Conservation (phyloP, 2,888 invertebrate genomes). For the Torymus tubicola region DNA sequence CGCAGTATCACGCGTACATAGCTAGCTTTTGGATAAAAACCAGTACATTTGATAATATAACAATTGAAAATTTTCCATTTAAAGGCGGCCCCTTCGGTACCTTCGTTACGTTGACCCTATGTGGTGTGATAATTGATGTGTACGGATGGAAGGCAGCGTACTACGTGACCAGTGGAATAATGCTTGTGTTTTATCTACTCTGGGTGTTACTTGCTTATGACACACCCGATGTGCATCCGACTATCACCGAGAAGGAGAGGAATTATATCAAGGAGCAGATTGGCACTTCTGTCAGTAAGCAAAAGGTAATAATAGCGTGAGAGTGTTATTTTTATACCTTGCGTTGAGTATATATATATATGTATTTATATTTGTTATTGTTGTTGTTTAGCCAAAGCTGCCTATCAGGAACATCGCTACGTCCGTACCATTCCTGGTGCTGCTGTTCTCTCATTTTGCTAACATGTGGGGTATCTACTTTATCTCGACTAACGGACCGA, state of each 20-base stretch:
- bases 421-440: conserved; percentile 84
- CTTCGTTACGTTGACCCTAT: conserved; percentile 83
- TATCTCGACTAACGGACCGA: conserved; percentile 87
- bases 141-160: conserved; percentile 85
- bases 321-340: background rate
- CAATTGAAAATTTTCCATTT: conserved; percentile 6
- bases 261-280: conserved; percentile 79
- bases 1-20: background rate
- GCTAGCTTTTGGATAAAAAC: background rate
- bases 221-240: conserved; percentile 81
- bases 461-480: conserved; percentile 90
- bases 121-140: conserved; percentile 81
- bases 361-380: no score
- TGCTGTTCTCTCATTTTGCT: conserved; percentile 84
- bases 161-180: conserved; percentile 81
- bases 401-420: conserved; percentile 81
- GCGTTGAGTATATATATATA: no score
- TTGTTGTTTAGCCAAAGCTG: conserved; percentile 79
- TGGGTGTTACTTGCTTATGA: conserved; percentile 84
- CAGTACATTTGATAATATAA: background rate
- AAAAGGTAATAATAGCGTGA: conserved; percentile 67
- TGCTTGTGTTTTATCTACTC: conserved; percentile 79
- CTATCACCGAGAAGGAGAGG: conserved; percentile 81
- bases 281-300: conserved; percentile 70
- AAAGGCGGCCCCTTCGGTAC: conserved; percentile 86